A percentile compares a stretch with the other conserved stretches of the same genome.
These are phyloP conservation scores for Stenodera caucasica DNA, from an alignment of 2,888 invertebrate genomes.

Conservation along the genomic window DNA sequence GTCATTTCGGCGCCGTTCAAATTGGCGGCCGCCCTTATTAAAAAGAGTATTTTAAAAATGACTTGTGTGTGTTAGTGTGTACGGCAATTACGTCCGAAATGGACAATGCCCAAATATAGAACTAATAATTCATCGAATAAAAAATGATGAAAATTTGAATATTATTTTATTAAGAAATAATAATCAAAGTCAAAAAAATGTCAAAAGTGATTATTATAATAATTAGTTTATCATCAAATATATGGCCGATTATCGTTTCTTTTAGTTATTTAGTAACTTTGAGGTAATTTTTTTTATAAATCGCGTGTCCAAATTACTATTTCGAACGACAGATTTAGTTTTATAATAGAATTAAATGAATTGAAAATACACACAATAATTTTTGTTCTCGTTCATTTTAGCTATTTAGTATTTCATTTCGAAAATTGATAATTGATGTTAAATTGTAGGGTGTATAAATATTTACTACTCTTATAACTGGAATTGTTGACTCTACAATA, in stretches of 20 bases:
- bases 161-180: too few relatives aligned
- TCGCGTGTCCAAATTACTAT: background rate
- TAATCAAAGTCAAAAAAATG: too few relatives aligned
- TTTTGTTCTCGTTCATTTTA: too few relatives aligned
- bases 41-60: conserved; percentile 9
- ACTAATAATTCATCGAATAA: background rate
- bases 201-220: too few relatives aligned
- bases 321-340: too few relatives aligned
- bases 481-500: background rate
- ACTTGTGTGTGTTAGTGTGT: background rate
- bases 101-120: background rate
- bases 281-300: background rate
- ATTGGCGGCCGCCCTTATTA: conserved; percentile 40
- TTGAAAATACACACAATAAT: too few relatives aligned
- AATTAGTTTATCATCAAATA: background rate
- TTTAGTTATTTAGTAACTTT: background rate
- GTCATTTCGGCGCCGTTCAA: conserved; percentile 38
- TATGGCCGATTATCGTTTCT: background rate
- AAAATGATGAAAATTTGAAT: background rate
- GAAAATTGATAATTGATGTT: background rate
- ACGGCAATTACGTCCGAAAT: background rate
- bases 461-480: too few relatives aligned
- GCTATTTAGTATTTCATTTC: too few relatives aligned
- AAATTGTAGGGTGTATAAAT: background rate
- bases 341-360: too few relatives aligned